A percentile compares a stretch with the other conserved stretches of the same genome.
These are phyloP conservation scores for Xenops minutus DNA, from an alignment of 2,797 vertebrate species.

Conservation along the genomic window DNA sequence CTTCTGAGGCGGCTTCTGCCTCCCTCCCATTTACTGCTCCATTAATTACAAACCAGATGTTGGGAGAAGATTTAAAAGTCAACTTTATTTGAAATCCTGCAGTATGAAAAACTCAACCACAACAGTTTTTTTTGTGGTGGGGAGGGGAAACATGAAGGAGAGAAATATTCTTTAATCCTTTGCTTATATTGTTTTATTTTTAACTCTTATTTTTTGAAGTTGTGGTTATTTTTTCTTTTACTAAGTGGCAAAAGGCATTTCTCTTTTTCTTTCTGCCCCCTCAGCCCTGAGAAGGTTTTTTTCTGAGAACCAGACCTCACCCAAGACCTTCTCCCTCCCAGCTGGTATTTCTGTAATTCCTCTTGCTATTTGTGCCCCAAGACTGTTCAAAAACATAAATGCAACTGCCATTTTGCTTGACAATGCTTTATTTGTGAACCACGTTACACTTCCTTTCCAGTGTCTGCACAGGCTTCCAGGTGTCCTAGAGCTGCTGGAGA, in stretches of 20 bases:
- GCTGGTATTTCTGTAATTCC: background rate
- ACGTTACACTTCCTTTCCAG: background rate
- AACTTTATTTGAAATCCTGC: constrained; percentile 47
- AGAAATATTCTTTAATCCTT: constrained; percentile 56
- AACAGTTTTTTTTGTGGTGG: constrained; percentile 22
- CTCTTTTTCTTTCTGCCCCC: background rate
- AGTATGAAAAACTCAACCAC: constrained; percentile 26
- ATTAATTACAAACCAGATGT: constrained; percentile 49
- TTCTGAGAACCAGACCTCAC: constrained; percentile 38
- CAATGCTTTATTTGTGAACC: background rate
- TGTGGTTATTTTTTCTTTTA: constrained; percentile 39
- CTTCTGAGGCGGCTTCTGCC: constrained; percentile 36
- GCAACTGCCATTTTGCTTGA: background rate
- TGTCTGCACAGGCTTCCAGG: background rate
- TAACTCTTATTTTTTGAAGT: constrained; percentile 26
- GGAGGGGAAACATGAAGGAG: constrained; percentile 47
- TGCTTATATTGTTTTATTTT: constrained; percentile 52
- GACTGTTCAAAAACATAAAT: constrained; percentile 1
- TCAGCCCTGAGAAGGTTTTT: constrained; percentile 9
- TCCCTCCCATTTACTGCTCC: constrained; percentile 36
- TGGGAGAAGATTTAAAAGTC: constrained; percentile 40
- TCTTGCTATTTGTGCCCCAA: constrained; percentile 7
- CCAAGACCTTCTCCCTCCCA: background rate
- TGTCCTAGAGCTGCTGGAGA: background rate
- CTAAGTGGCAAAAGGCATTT: background rate